Base-by-base conservation (phyloP, 92 coral and sea anemone species). In the Porites divaricata region DNA sequence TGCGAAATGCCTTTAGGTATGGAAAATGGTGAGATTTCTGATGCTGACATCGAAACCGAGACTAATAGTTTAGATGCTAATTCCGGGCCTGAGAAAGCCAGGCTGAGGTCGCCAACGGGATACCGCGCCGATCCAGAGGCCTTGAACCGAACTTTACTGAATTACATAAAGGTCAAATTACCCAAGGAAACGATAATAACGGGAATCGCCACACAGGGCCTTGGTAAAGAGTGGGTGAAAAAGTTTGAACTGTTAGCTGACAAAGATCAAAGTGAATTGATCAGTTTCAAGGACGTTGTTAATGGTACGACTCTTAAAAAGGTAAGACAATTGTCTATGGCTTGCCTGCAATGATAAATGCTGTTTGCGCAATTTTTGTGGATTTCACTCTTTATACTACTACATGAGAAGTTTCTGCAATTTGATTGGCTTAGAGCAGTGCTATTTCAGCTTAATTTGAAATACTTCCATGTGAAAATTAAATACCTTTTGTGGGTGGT, bases 181-280 rank as follows among this genome's bases (percentile, higher is more conserved):
- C 81, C 79, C 24, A 84, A 87, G 50, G 87, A 90, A 51, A 86
- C 75, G 88, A 63, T 90, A 35, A 73, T 93, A 22, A 90, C 96
- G 5, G 94, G 89, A n/a, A 84, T 93, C 25, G 94, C 96, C 1
- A 87, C 93, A 4, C 96, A 90, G 57, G 96, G 96, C 6, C 84
- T 90, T 66, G 92, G 92, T 4, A 84, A 81, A 24, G 67, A 89
- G 62, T 89, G 92, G 92, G 69, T 89, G 24, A 78, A 81, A 9
- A 75, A 78, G 45, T 89, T 50, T 64, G 64, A 5, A 22, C 24
- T 89, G 84, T 70, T 84, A 77, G 61, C 61, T 13, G 20, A 58
- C 23, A 64, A 87, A 67, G 54, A 87, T 7, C 59, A 8, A 54
- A 79, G 66, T 17, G 67, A 45, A 26, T 83, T 75, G 57, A 35